Evolutionary conservation across 2,797 vertebrate genomes (phyloP), one percentile per base, ranked within the genome.

Genomic region (Gouania willdenowi): DNA sequence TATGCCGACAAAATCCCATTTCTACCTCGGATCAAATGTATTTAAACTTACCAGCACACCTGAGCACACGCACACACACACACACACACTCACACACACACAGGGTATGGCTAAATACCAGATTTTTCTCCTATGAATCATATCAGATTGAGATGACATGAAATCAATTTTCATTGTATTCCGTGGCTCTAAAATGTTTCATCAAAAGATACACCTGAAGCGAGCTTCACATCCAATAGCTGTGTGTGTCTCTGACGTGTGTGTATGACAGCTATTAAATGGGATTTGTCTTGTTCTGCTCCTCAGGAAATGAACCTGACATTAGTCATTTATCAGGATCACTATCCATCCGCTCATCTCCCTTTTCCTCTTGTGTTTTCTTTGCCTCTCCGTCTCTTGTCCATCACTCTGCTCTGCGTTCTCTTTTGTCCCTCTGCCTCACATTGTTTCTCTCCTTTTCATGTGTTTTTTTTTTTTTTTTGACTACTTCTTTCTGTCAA

Each of bases 291-390:
- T 77, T 72, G 49, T 66, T 61, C 61, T 77, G 39, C 45, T 73
- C 34, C 64, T 63, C 69, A 48, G 71, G 82, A 83, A 81, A 80
- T 83, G 37, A 77, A 75, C 56, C 75, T 77, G 79, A 76, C 77
- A 79, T 79, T 26, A 77, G 69, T 64, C 75, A 76, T 83, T 76
- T 53, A 68, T 82, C 71, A 80, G 17, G 23, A 60, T 26, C 13
- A 21, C 51, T 51, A 62, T 66, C 51, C 37, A 32, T 52, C 47
- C 32, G 14, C 32, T 58, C 53, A 72, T 69, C 61, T 37, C 45
- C 29, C 30, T 11, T 5, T 18, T 26, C 33, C 13, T 54, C 41
- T 40, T 44, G 35, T 58, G 58, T 56, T 48, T 36, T 21, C 31
- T 33, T 41, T 26, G 32, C 49, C 12, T 16, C 22, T 34, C 31